Conservation (phyloP, 2,888 invertebrate genomes). For the Phanerotoma sp. region DNA sequence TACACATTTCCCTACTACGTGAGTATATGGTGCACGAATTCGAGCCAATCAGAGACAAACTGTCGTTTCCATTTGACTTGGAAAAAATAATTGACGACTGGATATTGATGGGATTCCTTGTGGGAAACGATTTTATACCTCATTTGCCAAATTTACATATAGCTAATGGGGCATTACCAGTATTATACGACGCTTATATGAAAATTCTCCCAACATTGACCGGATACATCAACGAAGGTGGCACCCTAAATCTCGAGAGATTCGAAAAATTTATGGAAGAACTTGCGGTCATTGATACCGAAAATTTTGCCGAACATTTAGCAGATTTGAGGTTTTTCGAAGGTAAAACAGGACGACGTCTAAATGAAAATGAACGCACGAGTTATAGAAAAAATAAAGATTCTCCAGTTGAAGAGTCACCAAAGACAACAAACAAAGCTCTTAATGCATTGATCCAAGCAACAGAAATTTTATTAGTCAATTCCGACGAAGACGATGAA, state of each 20-base stretch:
- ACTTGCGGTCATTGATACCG: conserved; percentile 71
- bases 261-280: conserved; percentile 85
- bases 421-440: conserved; percentile 54
- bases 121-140: conserved; percentile 98
- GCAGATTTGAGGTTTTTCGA: conserved; percentile 85
- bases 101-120: conserved; percentile 95
- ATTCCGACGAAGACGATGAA: conserved; percentile 39
- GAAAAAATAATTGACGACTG: conserved; percentile 96
- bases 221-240: conserved; percentile 94
- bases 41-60: conserved; percentile 64
- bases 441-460: conserved; percentile 65
- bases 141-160: conserved; percentile 95
- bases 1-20: conserved; percentile 88
- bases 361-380: conserved; percentile 55
- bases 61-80: conserved; percentile 78
- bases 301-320: conserved; percentile 74
- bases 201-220: conserved; percentile 80
- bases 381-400: conserved; percentile 57
- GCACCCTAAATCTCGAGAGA: conserved; percentile 76
- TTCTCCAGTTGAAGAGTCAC: conserved; percentile 34
- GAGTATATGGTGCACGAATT: conserved; percentile 95
- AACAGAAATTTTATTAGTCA: conserved; percentile 63
- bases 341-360: conserved; percentile 70
- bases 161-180: conserved; percentile 81
- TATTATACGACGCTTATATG: conserved; percentile 87